Conservation (phyloP, 2,797 vertebrate genomes). For the Craterocephalus amniculus region DNA sequence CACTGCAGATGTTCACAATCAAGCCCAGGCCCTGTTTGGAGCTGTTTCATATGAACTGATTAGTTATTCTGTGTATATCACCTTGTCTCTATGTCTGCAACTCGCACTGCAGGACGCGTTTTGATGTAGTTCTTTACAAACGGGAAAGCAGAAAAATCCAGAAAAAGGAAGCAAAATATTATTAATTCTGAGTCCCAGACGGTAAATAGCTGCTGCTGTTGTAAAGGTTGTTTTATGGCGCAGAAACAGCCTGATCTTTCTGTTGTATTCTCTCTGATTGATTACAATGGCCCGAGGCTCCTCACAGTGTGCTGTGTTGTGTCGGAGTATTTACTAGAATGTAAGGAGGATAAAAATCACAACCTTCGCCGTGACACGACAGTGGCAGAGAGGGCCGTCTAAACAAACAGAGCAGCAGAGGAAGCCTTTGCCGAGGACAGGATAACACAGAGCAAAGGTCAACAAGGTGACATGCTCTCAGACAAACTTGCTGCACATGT, state of each 20-base stretch:
- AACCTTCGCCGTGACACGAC: conserved; percentile 50
- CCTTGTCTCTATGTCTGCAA: conserved; percentile 46
- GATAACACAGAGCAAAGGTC: not conserved
- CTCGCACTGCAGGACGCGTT: conserved; percentile 37
- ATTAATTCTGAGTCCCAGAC: conserved; percentile 64
- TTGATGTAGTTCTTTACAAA: conserved; percentile 47
- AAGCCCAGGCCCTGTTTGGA: conserved; percentile 31
- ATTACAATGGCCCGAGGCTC: conserved; percentile 75
- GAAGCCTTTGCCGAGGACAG: conserved; percentile 34
- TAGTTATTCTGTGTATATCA: conserved; percentile 37
- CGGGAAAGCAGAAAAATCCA: conserved; percentile 41
- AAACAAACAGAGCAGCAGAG: conserved; percentile 47
- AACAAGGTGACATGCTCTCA: conserved; percentile 3
- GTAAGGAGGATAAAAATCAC: conserved; percentile 77
- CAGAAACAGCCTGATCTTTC: conserved; percentile 74
- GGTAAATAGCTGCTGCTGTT: conserved; percentile 71
- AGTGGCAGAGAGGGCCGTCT: conserved; percentile 48
- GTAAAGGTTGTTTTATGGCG: conserved; percentile 77
- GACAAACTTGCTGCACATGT: not conserved
- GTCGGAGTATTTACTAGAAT: conserved; percentile 78
- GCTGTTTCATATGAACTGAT: conserved; percentile 44
- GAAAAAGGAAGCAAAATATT: conserved; percentile 49
- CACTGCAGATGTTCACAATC: conserved; percentile 50
- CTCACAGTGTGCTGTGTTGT: conserved; percentile 62
- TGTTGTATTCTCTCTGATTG: conserved; percentile 80